Conservation (phyloP, 2,888 invertebrate species). For the Heliconius sara region DNA sequence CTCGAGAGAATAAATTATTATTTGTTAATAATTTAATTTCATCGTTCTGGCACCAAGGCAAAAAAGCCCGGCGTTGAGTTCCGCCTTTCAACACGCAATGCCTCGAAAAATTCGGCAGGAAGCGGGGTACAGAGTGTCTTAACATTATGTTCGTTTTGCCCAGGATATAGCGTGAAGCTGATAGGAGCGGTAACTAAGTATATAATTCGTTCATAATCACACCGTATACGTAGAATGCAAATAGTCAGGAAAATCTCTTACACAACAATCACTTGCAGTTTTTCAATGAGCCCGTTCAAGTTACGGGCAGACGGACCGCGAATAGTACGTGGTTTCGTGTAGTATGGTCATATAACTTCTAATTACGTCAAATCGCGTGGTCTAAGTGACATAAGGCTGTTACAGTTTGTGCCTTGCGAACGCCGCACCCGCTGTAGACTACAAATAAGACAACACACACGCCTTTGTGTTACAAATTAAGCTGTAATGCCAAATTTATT, state of each 20-base stretch:
- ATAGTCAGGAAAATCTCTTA: conserved; percentile 40
- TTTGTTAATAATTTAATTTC: no score
- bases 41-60: no score
- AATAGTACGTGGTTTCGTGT: conserved; percentile 56
- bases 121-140: no score
- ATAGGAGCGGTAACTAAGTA: not conserved
- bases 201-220: conserved; percentile 14
- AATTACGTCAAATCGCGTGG: conserved; percentile 81
- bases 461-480: conserved; percentile 35
- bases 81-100: no score
- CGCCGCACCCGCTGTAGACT: conserved; percentile 51
- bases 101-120: no score
- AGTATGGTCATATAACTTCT: conserved; percentile 70
- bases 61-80: no score
- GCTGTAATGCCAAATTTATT: not conserved
- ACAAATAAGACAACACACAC: conserved; percentile 39
- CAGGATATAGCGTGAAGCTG: no score
- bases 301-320: conserved; percentile 63
- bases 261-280: conserved; percentile 56
- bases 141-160: no score
- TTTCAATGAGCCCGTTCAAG: conserved; percentile 60
- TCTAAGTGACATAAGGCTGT: conserved; percentile 76
- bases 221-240: conserved; percentile 26
- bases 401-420: conserved; percentile 67
- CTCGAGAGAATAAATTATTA: no score